These are phyloP conservation scores for Anthoscopus minutus DNA, from an alignment of 2,113 vertebrate genomes.

Conservation along the genomic window DNA sequence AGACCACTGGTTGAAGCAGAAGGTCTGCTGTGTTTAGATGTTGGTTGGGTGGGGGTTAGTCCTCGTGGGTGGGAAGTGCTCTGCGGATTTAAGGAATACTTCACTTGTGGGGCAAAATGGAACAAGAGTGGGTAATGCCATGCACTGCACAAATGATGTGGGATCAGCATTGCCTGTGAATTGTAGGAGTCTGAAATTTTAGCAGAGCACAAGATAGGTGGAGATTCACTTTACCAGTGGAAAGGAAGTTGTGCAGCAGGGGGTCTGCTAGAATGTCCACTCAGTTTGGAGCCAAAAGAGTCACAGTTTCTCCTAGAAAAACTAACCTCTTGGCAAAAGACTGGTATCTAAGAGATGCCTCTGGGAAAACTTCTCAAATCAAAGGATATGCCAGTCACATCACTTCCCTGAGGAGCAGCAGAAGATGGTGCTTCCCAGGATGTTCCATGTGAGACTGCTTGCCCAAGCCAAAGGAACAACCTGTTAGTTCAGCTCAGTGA, in stretches of 20 bases:
- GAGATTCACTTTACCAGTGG: background rate
- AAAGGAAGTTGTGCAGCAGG: background rate
- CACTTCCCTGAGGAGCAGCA: background rate
- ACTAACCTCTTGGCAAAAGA: background rate
- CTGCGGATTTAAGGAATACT: rapidly evolving
- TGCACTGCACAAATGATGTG: background rate
- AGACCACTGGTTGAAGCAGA: background rate
- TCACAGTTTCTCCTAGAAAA: background rate
- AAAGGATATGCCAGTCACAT: background rate
- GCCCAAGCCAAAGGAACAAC: background rate
- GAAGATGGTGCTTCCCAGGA: background rate
- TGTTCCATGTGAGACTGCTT: background rate
- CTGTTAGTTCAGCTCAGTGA: background rate
- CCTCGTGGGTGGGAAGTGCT: background rate
- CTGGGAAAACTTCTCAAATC: background rate
- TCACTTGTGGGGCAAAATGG: background rate
- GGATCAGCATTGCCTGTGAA: background rate
- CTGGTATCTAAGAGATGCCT: background rate
- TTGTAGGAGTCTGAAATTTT: background rate
- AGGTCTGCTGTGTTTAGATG: rapidly evolving
- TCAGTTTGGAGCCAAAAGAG: background rate
- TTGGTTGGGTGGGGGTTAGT: background rate
- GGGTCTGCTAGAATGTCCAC: background rate
- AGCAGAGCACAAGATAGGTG: background rate
- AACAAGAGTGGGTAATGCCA: background rate